phyloP scores from a whole-genome alignment of 92 coral and sea anemone genomes.

The Nematostella vectensis region DNA sequence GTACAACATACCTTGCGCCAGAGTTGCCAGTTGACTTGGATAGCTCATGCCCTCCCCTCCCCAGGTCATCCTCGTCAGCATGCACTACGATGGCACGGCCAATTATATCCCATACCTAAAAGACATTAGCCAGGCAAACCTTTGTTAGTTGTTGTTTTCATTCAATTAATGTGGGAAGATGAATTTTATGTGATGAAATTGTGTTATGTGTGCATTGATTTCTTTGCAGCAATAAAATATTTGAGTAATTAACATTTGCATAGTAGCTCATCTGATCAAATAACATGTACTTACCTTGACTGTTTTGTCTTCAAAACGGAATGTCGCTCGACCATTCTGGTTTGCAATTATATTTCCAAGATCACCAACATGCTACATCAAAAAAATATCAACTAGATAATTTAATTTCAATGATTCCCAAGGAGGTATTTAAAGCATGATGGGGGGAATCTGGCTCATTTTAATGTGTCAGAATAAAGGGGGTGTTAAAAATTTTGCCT shows the following conservation, averaged over 20 bases:
- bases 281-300: constrained; percentile 59
- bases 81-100: constrained; percentile 91
- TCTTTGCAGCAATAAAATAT: no score
- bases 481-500: no score
- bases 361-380: constrained; percentile 82
- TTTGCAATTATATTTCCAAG: constrained; percentile 81
- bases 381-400: constrained; percentile 1
- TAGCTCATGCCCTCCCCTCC: constrained; percentile 38
- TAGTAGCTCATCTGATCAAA: no score
- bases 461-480: no score
- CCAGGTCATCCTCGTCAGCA: constrained; percentile 82
- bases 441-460: no score
- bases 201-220: no score
- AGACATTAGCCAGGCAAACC: background rate
- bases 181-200: no score
- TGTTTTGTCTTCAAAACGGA: constrained; percentile 63
- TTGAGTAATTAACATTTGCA: no score
- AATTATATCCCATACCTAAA: constrained; percentile 93
- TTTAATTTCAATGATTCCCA: no score
- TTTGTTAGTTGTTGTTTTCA: background rate
- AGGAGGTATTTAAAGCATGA: no score
- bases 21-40: constrained; percentile 82
- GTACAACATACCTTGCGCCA: constrained; percentile 80
- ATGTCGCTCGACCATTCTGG: constrained; percentile 61
- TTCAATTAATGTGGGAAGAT: no score